Evolutionary conservation across 2,888 invertebrate species (phyloP).

Genomic region (Tuta absoluta): DNA sequence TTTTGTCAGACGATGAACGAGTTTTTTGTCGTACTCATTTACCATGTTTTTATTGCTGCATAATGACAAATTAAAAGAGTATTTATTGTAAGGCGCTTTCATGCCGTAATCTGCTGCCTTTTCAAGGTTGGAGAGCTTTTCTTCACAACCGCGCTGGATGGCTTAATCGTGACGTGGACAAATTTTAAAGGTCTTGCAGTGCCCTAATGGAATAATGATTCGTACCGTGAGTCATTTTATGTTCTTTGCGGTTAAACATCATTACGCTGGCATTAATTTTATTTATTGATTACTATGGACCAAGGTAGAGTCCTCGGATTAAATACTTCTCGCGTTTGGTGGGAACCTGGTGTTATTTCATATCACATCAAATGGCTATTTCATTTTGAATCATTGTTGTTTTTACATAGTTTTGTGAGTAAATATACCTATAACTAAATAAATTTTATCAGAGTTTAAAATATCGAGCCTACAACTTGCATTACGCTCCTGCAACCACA

Average conservation of each 20-base stretch:
- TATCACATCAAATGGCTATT: no score
- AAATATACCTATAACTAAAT: no score
- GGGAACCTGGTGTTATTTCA: no score
- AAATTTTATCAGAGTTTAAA: no score
- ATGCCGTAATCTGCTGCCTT: constrained; percentile 66
- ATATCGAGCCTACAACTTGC: no score
- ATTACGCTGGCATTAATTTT: constrained; percentile 13
- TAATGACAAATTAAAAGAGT: constrained; percentile 80
- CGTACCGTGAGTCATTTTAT: constrained; percentile 2
- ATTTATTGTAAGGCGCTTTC: constrained; percentile 78
- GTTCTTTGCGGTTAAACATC: constrained; percentile 12
- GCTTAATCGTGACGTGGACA: constrained; percentile 51
- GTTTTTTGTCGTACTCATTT: constrained; percentile 78
- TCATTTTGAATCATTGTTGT: no score
- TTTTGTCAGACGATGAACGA: constrained; percentile 73
- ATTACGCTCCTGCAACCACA: no score
- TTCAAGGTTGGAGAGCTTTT: constrained; percentile 63
- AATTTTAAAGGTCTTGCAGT: constrained; percentile 20
- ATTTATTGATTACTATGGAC: constrained; percentile 4
- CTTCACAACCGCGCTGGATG: constrained; percentile 51
- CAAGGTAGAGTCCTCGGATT: not conserved
- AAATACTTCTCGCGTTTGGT: no score
- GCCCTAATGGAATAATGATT: constrained; percentile 18
- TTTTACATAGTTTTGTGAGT: no score
- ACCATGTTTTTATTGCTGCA: constrained; percentile 79